A percentile compares a stretch with the other conserved stretches of the same genome.
phyloP scores from a whole-genome alignment of 1,140 invertebrate genomes.

The Cherax quadricarinatus region DNA sequence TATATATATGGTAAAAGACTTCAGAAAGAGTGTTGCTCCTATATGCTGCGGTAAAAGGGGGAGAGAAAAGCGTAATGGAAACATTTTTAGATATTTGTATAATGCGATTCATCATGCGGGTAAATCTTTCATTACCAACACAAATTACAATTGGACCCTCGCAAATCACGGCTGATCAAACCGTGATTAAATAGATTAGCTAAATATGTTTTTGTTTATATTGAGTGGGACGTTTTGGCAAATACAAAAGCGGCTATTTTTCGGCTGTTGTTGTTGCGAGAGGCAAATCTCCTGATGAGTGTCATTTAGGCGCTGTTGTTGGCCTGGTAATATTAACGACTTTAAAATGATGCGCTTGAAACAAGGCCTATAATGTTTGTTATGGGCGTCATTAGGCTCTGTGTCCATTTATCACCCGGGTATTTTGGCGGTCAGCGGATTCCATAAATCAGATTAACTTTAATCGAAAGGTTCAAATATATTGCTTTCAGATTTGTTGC shows the following conservation, averaged over 20 bases:
- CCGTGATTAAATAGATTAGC: slow-evolving; percentile 60
- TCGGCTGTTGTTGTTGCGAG: slow-evolving; percentile 14
- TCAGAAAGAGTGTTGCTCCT: too few species aligned
- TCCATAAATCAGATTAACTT: slow-evolving; percentile 36
- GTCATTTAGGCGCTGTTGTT: slow-evolving; percentile 43
- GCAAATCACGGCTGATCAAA: slow-evolving; percentile 63
- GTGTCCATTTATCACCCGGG: slow-evolving; percentile 28
- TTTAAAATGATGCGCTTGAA: slow-evolving; percentile 34
- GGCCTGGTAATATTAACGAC: slow-evolving; percentile 16
- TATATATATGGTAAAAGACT: too few species aligned
- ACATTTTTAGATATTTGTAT: slow-evolving; percentile 52
- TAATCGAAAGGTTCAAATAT: slow-evolving; percentile 36
- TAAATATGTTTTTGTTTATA: slow-evolving; percentile 69
- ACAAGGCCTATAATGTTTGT: slow-evolving; percentile 9
- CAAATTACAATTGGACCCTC: slow-evolving; percentile 64
- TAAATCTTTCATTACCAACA: slow-evolving; percentile 67
- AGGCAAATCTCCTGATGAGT: slow-evolving; percentile 51
- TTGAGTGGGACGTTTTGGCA: slow-evolving; percentile 47
- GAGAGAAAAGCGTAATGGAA: slow-evolving; percentile 34
- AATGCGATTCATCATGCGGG: slow-evolving; percentile 60
- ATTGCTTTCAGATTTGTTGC: slow-evolving; percentile 25
- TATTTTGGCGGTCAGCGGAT: slow-evolving; percentile 35
- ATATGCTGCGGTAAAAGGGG: not conserved
- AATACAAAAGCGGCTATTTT: slow-evolving; percentile 46
- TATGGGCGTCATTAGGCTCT: slow-evolving; percentile 31